Conservation (phyloP, 2,797 vertebrate genomes). For the Benthosema pterotum region DNA sequence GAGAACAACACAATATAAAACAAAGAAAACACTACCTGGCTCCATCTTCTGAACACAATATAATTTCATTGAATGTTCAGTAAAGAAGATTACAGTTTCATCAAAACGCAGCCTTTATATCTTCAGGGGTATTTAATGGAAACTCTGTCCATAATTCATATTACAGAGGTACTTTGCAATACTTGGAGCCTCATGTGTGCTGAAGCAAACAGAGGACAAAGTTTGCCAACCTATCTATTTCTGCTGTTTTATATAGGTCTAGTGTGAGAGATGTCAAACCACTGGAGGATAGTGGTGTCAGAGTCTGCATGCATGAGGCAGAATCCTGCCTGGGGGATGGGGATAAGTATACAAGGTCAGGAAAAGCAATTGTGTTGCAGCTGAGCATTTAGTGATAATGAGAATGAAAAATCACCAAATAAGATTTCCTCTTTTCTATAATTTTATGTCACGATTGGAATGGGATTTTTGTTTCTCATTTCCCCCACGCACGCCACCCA, state of each 20-base stretch:
- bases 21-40: slow-evolving; percentile 8
- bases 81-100: slow-evolving; percentile 65
- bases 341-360: slow-evolving; percentile 52
- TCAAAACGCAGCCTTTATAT: slow-evolving; percentile 35
- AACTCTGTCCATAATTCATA: slow-evolving; percentile 48
- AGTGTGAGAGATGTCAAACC: slow-evolving; percentile 53
- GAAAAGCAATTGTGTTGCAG: slow-evolving; percentile 36
- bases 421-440: no score
- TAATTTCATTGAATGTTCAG: slow-evolving; percentile 67
- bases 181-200: slow-evolving; percentile 15
- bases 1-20: slow-evolving; percentile 60
- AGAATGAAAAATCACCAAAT: slow-evolving; percentile 23
- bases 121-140: slow-evolving; percentile 41
- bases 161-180: slow-evolving; percentile 23
- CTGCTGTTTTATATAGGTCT: slow-evolving; percentile 60
- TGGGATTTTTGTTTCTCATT: no score
- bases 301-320: slow-evolving; percentile 36
- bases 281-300: slow-evolving; percentile 57
- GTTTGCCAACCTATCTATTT: slow-evolving; percentile 61
- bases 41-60: slow-evolving; percentile 40
- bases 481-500: no score
- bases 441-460: no score
- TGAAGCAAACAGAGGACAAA: slow-evolving; percentile 46
- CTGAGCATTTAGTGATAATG: slow-evolving; percentile 9
- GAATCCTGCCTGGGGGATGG: slow-evolving; percentile 42